Percentiles rank a stretch among this genome's conserved stretches.
phyloP scores from a whole-genome alignment of 2,888 invertebrate genomes.

The Cristatella mucedo region DNA sequence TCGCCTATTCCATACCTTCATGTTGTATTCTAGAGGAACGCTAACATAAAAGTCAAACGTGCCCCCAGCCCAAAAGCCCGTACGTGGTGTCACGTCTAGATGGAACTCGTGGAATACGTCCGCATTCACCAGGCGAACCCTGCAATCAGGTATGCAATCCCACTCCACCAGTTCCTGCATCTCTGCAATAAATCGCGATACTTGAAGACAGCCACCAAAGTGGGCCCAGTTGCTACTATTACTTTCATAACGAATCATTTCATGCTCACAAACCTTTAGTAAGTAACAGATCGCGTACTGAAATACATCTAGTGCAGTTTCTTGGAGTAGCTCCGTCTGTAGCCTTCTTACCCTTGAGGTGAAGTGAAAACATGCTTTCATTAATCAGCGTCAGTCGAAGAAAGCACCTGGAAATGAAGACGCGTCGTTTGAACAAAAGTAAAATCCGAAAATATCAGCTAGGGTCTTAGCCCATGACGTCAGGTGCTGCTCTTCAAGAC shows the following conservation, averaged over 20 bases:
- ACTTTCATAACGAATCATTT: too few relatives aligned
- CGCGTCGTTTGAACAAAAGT: too few relatives aligned
- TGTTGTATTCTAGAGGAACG: constrained; percentile 86
- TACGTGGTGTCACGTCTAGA: constrained; percentile 61
- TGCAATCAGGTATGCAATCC: constrained; percentile 63
- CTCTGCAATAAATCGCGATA: constrained; percentile 33
- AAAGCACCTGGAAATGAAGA: too few relatives aligned
- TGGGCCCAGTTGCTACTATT: constrained; percentile 1
- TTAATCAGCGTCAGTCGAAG: too few relatives aligned
- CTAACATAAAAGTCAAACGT: constrained; percentile 66
- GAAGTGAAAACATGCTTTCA: too few relatives aligned
- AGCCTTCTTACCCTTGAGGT: neutral
- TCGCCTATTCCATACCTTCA: constrained; percentile 55
- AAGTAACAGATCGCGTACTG: constrained; percentile 3
- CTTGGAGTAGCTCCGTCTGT: neutral
- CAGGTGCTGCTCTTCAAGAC: too few relatives aligned
- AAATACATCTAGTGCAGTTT: neutral
- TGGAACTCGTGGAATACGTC: constrained; percentile 64
- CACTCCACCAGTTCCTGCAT: constrained; percentile 68
- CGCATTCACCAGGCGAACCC: constrained; percentile 61
- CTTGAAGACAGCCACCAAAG: too few relatives aligned
- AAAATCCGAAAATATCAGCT: too few relatives aligned
- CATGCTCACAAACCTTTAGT: constrained; percentile 8
- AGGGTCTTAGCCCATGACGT: too few relatives aligned
- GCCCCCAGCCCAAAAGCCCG: constrained; percentile 75